These are phyloP conservation scores for Clangula hyemalis DNA, from an alignment of 2,797 vertebrate genomes.

Conservation along the genomic window DNA sequence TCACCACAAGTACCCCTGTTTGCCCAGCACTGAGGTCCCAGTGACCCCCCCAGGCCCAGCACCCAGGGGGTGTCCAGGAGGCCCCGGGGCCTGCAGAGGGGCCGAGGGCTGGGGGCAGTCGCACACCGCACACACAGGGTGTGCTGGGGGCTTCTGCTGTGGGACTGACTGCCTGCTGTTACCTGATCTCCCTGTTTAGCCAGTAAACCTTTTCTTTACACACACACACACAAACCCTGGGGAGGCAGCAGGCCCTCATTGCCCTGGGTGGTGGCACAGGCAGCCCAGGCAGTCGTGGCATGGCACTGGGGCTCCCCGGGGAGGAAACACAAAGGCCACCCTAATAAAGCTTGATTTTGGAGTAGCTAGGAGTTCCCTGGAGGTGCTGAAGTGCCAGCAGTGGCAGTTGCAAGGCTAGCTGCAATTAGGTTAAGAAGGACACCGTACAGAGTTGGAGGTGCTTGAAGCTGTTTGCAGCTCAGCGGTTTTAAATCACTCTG, in stretches of 20 bases:
- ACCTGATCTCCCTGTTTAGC: background rate
- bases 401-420: background rate
- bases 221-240: no score
- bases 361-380: background rate
- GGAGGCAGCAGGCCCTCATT: accelerated
- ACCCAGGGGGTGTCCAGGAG: no score
- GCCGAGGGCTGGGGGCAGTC: background rate
- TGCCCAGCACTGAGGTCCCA: no score
- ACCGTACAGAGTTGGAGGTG: background rate
- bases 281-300: background rate
- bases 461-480: background rate
- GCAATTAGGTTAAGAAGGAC: background rate
- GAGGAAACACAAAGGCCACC: background rate
- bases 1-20: background rate
- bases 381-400: background rate
- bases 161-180: background rate
- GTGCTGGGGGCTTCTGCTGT: no score
- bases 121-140: background rate
- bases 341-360: background rate
- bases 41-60: accelerated
- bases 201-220: background rate
- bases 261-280: background rate
- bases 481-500: background rate
- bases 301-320: accelerated
- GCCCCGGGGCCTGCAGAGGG: background rate